These are phyloP conservation scores for Drosophila insularis DNA, from an alignment of 1,140 invertebrate species.

Conservation along the genomic window DNA sequence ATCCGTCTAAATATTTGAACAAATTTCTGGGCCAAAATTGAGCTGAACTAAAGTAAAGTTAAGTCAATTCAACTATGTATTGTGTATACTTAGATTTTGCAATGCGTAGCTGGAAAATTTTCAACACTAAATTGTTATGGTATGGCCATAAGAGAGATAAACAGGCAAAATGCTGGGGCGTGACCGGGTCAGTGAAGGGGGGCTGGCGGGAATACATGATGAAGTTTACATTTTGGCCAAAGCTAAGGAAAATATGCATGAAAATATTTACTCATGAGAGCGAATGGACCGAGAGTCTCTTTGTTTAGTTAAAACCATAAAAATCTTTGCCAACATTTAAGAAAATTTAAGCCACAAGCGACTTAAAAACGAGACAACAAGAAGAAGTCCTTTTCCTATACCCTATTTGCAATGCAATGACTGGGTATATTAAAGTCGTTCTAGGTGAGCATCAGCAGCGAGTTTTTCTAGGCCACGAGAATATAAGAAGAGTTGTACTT, in stretches of 20 bases:
- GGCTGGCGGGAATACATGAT: neutral
- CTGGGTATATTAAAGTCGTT: neutral
- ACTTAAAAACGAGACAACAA: constrained; percentile 70
- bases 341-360: constrained; percentile 77
- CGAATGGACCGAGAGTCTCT: constrained; percentile 19
- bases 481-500: neutral
- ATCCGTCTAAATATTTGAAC: constrained; percentile 65
- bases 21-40: constrained; percentile 51
- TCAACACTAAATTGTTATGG: constrained; percentile 74
- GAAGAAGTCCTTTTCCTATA: constrained; percentile 35
- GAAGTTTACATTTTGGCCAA: constrained; percentile 10
- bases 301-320: constrained; percentile 79
- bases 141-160: constrained; percentile 54
- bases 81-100: constrained; percentile 56
- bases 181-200: neutral
- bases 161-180: constrained; percentile 19
- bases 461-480: neutral
- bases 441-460: no score
- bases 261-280: constrained; percentile 77
- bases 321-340: constrained; percentile 68
- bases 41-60: constrained; percentile 21
- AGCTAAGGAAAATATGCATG: constrained; percentile 61
- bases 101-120: constrained; percentile 73
- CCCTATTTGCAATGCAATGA: constrained; percentile 19
- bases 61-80: constrained; percentile 39